These are phyloP conservation scores for Drosophila lutescens DNA, from an alignment of 2,888 invertebrate genomes.

Conservation along the genomic window DNA sequence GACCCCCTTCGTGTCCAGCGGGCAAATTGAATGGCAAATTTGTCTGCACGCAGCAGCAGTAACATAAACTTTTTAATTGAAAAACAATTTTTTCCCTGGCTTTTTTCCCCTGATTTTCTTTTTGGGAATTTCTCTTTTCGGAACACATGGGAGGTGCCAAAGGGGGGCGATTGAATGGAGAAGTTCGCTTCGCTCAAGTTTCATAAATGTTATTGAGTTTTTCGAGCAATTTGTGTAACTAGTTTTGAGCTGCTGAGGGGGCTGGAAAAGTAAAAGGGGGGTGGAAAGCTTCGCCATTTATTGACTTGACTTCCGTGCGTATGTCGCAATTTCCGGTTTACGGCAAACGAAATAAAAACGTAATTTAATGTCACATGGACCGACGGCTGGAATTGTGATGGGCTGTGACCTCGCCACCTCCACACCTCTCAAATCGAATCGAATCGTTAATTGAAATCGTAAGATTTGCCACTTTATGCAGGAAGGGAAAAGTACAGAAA, in stretches of 20 bases:
- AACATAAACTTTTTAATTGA: slow-evolving; percentile 75
- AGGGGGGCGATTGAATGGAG: slow-evolving; percentile 11
- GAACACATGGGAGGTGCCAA: slow-evolving; percentile 11
- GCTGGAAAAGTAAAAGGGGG: not conserved
- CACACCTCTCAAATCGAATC: slow-evolving; percentile 10
- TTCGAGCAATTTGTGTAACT: slow-evolving; percentile 63
- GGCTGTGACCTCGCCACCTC: slow-evolving; percentile 26
- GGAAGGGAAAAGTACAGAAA: slow-evolving; percentile 36
- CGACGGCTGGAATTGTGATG: slow-evolving; percentile 34
- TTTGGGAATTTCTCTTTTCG: slow-evolving; percentile 30
- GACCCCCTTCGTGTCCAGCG: slow-evolving; percentile 53
- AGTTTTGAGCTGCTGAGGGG: slow-evolving; percentile 49
- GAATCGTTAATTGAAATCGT: slow-evolving; percentile 71
- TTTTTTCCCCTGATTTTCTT: slow-evolving; percentile 49
- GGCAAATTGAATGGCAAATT: slow-evolving; percentile 75
- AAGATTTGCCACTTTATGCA: slow-evolving; percentile 69
- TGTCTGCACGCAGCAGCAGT: slow-evolving; percentile 68
- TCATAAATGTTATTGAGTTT: slow-evolving; percentile 68
- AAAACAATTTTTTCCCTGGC: slow-evolving; percentile 60
- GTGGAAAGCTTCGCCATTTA: slow-evolving; percentile 58
- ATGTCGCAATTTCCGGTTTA: slow-evolving; percentile 80
- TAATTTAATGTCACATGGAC: slow-evolving; percentile 69
- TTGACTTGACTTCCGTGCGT: slow-evolving; percentile 81
- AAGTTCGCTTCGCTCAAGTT: slow-evolving; percentile 59
- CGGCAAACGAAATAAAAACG: slow-evolving; percentile 79